A percentile compares a stretch with the other conserved stretches of the same genome.
Evolutionary conservation across 2,113 vertebrate genomes (phyloP).

Genomic region (Cyprinodon brontotheroides): DNA sequence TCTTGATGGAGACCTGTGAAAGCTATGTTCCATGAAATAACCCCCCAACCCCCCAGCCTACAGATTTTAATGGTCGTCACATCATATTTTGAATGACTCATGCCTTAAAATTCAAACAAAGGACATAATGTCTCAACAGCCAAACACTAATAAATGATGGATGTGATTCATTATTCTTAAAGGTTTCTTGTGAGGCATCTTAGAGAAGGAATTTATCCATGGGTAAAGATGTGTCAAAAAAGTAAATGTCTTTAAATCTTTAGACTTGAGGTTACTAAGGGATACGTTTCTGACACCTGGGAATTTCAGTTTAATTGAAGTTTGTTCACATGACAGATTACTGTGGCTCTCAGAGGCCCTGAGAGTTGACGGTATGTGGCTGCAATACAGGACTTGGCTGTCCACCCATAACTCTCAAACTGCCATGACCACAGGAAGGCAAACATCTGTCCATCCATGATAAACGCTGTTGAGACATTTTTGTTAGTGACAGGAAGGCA

Average conservation of each 20-base stretch:
- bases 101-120: conserved; percentile 35
- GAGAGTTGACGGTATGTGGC: conserved; percentile 50
- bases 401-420: conserved; percentile 61
- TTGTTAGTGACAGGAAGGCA: conserved; percentile 30
- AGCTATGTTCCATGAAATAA: conserved; percentile 40
- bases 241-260: conserved; percentile 17
- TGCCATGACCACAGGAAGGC: conserved; percentile 57
- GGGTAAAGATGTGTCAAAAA: background rate
- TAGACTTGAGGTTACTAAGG: conserved; percentile 20
- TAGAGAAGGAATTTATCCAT: conserved; percentile 7
- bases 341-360: conserved; percentile 32
- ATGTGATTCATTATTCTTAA: conserved; percentile 31
- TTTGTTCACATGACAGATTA: conserved; percentile 61
- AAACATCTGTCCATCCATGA: conserved; percentile 54
- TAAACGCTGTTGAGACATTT: conserved; percentile 57
- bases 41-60: background rate
- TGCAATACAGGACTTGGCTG: conserved; percentile 52
- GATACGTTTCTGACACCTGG: conserved; percentile 51
- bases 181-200: conserved; percentile 5
- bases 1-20: conserved; percentile 41
- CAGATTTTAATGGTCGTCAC: conserved; percentile 27
- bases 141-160: conserved; percentile 37
- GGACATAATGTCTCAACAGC: conserved; percentile 18
- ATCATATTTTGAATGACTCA: conserved; percentile 44
- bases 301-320: conserved; percentile 61